Evolutionary conservation across 2,113 vertebrate genomes (phyloP), one percentile per base, ranked within the genome.

Genomic region (human): DNA sequence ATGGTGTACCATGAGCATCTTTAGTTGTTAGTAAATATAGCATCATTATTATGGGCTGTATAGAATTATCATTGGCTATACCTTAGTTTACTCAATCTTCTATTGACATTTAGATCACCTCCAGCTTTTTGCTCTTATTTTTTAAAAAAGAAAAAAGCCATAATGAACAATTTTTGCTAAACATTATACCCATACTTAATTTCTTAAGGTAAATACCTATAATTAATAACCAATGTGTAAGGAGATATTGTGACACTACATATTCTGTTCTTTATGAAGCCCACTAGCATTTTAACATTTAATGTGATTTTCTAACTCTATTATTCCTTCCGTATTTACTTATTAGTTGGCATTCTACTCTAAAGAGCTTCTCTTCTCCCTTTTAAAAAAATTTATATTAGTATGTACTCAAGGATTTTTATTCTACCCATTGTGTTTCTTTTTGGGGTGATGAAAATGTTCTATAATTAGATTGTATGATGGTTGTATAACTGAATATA

Each of bases 381-480:
- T 35, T 85, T 76, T 73, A 18, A 30, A 59, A 32, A 64, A 64
- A 32, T 70, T 95, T 76, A 32, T 45, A 55, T 73, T 7, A 48
- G 20, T 93, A 32, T 78, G 4, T 43, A 78, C 22, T 66, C 57
- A 72, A 92, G 18, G 5, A 52, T 45, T 93, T 92, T 96, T 89
- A 81, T 70, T 92, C 83, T 61, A 95, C 90, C 80, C 43, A 40
- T 32, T 90, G 59, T n/a, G 25, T 93, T 90, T 93, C 59, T 86
- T 93, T 89, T 78, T 40, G 91, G 40, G 30, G 43, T 40, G 35
- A 78, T 72, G 59, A 92, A 89, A 72, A 70, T 85, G 6, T 85
- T 82, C 8, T 93, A 70, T 93, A 89, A 73, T 55, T 86, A 55
- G 23, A 40, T 25, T 50, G 23, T 81, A 1, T 78, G 43, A 38